Evolutionary conservation across 2,888 invertebrate species (phyloP), one percentile per base, ranked within the genome.

Genomic region (Drosophila hawaiiensis): DNA sequence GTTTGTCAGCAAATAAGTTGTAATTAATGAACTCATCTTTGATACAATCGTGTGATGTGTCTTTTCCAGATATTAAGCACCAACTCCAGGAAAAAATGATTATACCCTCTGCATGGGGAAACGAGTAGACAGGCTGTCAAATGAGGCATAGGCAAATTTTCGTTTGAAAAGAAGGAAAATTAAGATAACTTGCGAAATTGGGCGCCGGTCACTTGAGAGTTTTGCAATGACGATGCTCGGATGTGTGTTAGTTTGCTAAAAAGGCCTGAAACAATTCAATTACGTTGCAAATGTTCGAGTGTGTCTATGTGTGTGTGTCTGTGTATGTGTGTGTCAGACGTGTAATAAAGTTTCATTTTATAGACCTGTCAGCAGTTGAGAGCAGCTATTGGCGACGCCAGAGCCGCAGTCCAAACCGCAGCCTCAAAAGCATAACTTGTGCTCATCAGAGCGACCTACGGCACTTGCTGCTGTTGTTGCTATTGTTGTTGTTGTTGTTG

Each of bases 271-370:
- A 91, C 89, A 91, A 91, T 91, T 91, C 91, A 91, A 91, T 91
- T 91, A 90, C 81, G 73, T 74, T 87, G 61, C 74, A 89, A 83
- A 85, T 55, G 47, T 58, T 12, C 60, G 58, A 68, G 60, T 69
- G 52, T 78, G 54, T 65, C 58, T 52, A 37, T 63, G 56, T 64
- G 62, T 68, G 66, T 73, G 52, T 54, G 50, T 52, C 53, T 59
- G 37, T 41, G 47, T 61, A 39, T 66, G 41, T 60, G 63, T 73
- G 58, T 79, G 64, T 77, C 67, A 73, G 65, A 82, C 60, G 74
- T 77, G 75, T 91, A 88, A 89, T 91, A 88, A 83, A 89, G 89
- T 90, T 86, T 87, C 79, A 81, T 83, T 88, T 89, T 83, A 90
- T 91, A 86, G 89, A 91, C 78, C 88, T 86, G 80, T 82, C 80